Evolutionary conservation across 2,797 vertebrate genomes (phyloP), one percentile per base, ranked within the genome.

Genomic region (Xerus rutilus): DNA sequence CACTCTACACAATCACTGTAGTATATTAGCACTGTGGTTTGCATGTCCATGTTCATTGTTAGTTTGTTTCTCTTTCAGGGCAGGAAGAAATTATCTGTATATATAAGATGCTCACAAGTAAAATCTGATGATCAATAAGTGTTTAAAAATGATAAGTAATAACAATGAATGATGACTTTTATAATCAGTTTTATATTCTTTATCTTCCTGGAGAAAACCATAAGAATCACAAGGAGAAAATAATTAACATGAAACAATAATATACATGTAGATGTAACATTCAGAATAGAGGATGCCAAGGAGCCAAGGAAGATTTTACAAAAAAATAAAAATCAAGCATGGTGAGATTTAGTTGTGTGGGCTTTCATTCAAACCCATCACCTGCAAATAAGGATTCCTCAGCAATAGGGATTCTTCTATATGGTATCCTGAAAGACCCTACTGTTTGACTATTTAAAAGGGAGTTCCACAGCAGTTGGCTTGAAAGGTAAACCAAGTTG

Each of bases 401-500:
- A 62, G n/a, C 21, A n/a, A 32, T 82, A 73, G 62, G 4, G 4
- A 74, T 18, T 43, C 28, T 18, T 65, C n/a, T 12, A 25, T 2
- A 43, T 6, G 89, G 23, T 1, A 90, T 70, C 12, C 2, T 86
- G 14, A 13, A 3, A 86, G 30, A 12, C 0, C 14, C 57, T 21
- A 14, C 4, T 47, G 18, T 62, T 69, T 85, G 30, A 7, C 35
- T 54, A 30, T 73, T 52, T 78, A 74, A 62, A 89, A 62, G 20
- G 35, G 5, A 54, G 13, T 64, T 84, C 23, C 45, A 47, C 8
- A 91, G 69, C 15, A 85, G 65, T 52, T 91, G 49, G 0, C 23
- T 82, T 62, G n/a, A 76, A 94, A 92, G 39, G 69, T 94, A 92
- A 67, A 96, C 73, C 30, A 83, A 62, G n/a, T 93, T 35, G 3